Evolutionary conservation across 2,113 vertebrate species (phyloP).

Genomic region (Bubo scandiacus): DNA sequence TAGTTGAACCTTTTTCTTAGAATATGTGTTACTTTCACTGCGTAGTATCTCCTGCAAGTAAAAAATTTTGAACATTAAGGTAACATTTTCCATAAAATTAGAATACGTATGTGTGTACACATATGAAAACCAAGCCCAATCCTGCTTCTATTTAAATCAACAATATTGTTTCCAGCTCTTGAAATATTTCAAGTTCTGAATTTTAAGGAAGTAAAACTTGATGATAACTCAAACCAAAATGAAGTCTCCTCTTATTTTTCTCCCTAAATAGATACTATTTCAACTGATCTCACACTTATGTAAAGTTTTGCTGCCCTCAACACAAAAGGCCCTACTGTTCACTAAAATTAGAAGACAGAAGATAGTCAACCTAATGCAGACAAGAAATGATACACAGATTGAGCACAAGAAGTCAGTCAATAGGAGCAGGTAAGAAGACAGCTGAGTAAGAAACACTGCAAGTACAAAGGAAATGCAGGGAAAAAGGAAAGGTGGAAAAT

Average conservation of each 20-base stretch:
- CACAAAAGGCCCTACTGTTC: not conserved
- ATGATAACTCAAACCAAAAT: not conserved
- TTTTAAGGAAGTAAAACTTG: not conserved
- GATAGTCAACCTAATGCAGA: not conserved
- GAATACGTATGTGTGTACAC: not conserved
- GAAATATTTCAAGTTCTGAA: not conserved
- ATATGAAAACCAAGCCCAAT: not conserved
- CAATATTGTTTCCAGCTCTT: not conserved
- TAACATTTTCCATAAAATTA: not conserved
- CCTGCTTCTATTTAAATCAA: not conserved
- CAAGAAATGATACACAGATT: not conserved
- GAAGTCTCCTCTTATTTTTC: not conserved
- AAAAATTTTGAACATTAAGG: not conserved
- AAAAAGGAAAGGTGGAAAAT: not conserved
- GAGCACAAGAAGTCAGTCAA: not conserved
- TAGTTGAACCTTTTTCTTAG: not conserved
- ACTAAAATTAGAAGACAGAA: not conserved
- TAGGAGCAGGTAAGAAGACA: not conserved
- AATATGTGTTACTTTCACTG: not conserved
- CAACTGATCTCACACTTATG: not conserved
- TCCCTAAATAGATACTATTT: not conserved
- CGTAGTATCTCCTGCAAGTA: slow-evolving; percentile 24
- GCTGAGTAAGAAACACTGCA: not conserved
- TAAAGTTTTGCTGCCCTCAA: not conserved
- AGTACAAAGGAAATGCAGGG: not conserved